Evolutionary conservation across 2,113 vertebrate species (phyloP), one percentile per base, ranked within the genome.

Genomic region (Illadopsis cleaveri): DNA sequence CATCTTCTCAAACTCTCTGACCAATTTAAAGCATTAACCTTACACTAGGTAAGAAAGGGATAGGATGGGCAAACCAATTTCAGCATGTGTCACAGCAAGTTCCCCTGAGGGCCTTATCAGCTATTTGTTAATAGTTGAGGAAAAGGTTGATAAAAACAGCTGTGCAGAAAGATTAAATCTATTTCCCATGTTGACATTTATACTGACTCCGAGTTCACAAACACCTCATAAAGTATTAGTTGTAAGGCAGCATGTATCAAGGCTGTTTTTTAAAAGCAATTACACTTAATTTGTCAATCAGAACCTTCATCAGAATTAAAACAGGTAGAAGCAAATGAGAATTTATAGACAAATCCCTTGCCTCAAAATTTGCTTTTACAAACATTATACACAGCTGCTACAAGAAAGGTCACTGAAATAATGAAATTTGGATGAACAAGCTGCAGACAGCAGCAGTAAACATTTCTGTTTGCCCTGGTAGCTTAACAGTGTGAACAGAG

Each of bases 131-230:
- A 82, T 80, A 60, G 48, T 22, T 95, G 66, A 93, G 51, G 42
- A 93, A 81, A 76, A 82, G 10, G 35, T 21, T 81, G 61, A 91
- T 91, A 92, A 91, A 94, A 93, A 86, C 58, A 88, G 60, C 90
- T 93, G 44, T 47, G 42, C 37, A 57, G 77, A 56, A 73, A 75
- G 79, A 91, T 92, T 81, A 92, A 94, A 70, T 73, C 5, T 25
- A 81, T 90, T 93, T 90, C 75, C 79, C 84, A 58, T 50, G 53
- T 48, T 86, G 78, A 58, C 66, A 89, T 79, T 85, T n/a, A 42
- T 58, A 66, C 27, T 72, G 68, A 89, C 42, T 93, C 10, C 0
- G 5, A 93, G 62, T 62, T 90, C 89, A 94, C 89, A 90, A 86
- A 94, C 56, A 35, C 47, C 54, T 92, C 82, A 85, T 60, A 45